Conservation (phyloP, 2,888 invertebrate genomes). For the Heliconius ismenius region DNA sequence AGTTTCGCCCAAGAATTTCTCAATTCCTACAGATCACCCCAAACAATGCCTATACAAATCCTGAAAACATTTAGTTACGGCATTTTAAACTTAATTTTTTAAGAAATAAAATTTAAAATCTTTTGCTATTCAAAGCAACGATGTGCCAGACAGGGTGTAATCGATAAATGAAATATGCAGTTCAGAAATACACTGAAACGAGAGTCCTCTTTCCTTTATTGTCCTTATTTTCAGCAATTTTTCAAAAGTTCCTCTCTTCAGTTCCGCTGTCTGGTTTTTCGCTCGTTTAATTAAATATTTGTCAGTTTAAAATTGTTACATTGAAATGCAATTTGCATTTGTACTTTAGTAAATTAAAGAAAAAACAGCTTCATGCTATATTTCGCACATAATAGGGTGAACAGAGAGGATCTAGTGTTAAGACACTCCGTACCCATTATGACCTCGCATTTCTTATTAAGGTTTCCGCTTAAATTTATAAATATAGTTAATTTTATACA, state of each 20-base stretch:
- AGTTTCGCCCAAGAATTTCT: slow-evolving; percentile 17
- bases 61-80: not conserved
- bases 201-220: slow-evolving; percentile 28
- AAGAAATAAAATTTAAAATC: not conserved
- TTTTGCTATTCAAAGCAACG: not conserved
- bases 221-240: slow-evolving; percentile 20
- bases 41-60: slow-evolving; percentile 8
- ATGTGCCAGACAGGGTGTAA: slow-evolving; percentile 34
- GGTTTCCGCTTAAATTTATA: no score
- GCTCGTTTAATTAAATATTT: not conserved
- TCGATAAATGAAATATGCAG: slow-evolving; percentile 39
- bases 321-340: slow-evolving; percentile 7
- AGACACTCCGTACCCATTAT: no score
- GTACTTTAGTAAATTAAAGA: not conserved
- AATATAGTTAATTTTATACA: no score
- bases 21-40: slow-evolving; percentile 16
- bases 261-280: not conserved
- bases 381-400: no score
- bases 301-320: slow-evolving; percentile 5
- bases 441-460: no score
- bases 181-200: slow-evolving; percentile 32
- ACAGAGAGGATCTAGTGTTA: no score
- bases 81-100: not conserved
- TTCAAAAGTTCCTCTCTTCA: not conserved
- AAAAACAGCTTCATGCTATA: no score